phyloP scores from a whole-genome alignment of 2,113 vertebrate genomes.

The Nyctereutes procyonoides region DNA sequence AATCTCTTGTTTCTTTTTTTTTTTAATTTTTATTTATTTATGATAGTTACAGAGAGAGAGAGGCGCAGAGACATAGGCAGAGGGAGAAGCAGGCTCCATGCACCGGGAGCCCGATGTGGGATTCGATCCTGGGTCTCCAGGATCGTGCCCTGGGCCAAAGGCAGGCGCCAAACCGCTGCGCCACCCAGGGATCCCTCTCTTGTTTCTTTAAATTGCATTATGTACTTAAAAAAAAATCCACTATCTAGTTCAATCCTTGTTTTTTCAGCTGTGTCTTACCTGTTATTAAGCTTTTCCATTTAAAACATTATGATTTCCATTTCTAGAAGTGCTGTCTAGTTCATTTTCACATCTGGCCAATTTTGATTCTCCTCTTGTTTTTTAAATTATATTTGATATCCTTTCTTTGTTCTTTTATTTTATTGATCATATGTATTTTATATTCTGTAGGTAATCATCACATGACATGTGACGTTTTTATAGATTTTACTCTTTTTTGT shows the following conservation, averaged over 20 bases:
- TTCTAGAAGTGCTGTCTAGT: background rate
- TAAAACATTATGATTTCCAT: background rate
- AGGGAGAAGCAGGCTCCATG: no score
- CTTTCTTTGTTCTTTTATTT: background rate
- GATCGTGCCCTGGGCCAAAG: no score
- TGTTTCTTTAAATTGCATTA: background rate
- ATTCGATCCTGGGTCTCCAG: no score
- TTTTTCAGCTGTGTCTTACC: background rate
- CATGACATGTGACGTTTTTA: background rate
- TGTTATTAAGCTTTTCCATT: background rate
- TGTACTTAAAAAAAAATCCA: background rate
- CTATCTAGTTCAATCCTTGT: background rate
- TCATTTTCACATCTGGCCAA: background rate
- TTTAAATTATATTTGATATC: background rate
- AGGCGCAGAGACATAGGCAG: no score
- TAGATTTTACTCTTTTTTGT: background rate
- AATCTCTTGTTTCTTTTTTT: background rate
- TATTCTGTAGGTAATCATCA: background rate
- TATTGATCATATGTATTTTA: background rate
- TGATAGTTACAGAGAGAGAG: no score
- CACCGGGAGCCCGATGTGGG: no score
- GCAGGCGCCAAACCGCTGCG: no score
- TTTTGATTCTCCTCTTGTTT: background rate
- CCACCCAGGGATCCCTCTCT: no score
- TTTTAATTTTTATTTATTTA: background rate